Evolutionary conservation across 2,797 vertebrate genomes (phyloP), one percentile per base, ranked within the genome.

Genomic region (Clarias pachynema): DNA sequence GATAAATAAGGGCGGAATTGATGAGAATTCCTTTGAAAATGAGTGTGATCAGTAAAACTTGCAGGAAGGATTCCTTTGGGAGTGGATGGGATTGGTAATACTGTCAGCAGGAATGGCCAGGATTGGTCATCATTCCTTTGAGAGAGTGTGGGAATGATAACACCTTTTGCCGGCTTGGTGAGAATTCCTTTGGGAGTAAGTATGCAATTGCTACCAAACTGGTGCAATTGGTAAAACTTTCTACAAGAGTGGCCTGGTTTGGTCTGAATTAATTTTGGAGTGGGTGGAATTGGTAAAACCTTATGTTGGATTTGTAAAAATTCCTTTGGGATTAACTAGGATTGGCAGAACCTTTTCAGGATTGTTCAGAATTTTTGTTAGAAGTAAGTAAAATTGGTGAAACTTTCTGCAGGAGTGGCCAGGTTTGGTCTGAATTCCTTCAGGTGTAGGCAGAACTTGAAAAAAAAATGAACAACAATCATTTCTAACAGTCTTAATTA

Each of bases 401-500:
- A 29, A 31, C 4, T 9, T n/a, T 73, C 26, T 57, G 0, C 34
- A 70, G 68, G 65, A 18, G 2, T 66, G 65, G 29, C 31, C 66
- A 44, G 37, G 7, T 56, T 75, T 56, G n/a, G 31, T 68, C 65
- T 16, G 6, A 34, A 68, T 31, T 31, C 12, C 26, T 68, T 31
- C 5, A 15, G 31, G 31, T n/a, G 4, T 72, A 4, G 53, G 29
- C 56, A 34, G 18, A 29, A 59, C 5, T 78, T 34, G 31, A 18
- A 59, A 44, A 44, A 44, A 1, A 44, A 60, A 24, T 6, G n/a
- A 40, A 37, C 37, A n/a, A 37, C 56, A 60, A 9, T 9, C 6
- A 16, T 40, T 79, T 40, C 31, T 62, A 62, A 40, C n/a, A 79
- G n/a, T 34, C 14, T 79, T 63, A 85, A 80, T 85, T 80, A 73